A percentile compares a stretch with the other conserved stretches of the same genome.
Evolutionary conservation across 2,888 invertebrate species (phyloP).

Genomic region (Gymnosoma rotundatum): DNA sequence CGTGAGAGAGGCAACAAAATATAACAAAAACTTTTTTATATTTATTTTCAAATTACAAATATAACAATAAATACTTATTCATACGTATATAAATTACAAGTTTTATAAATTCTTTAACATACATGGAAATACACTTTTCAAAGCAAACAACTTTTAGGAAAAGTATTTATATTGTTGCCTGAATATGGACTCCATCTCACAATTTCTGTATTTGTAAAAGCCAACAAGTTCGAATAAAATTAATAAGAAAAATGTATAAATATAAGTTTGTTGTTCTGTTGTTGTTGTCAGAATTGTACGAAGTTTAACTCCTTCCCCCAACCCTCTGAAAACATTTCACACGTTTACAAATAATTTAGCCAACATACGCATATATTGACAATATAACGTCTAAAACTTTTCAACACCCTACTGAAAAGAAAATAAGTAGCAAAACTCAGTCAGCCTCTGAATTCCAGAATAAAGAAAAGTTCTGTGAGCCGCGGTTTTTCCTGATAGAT

Average conservation of each 20-base stretch:
- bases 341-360: conserved; percentile 9
- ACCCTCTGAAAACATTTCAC: conserved; percentile 8
- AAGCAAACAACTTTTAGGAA: conserved; percentile 32
- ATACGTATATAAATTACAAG: conserved; percentile 2
- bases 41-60: conserved; percentile 46
- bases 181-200: background rate
- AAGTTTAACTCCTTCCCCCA: too few relatives aligned
- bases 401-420: background rate
- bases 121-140: background rate
- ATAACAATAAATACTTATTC: conserved; percentile 56
- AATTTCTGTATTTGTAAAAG: background rate
- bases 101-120: conserved; percentile 12
- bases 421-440: too few relatives aligned
- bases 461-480: too few relatives aligned
- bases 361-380: background rate
- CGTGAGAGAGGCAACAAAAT: background rate
- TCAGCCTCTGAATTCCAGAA: too few relatives aligned
- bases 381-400: background rate
- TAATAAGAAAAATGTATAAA: background rate
- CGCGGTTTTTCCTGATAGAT: too few relatives aligned
- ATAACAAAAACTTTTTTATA: conserved; percentile 14
- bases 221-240: conserved; percentile 5
- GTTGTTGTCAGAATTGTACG: background rate
- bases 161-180: conserved; percentile 45
- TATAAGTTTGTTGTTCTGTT: background rate